Percentiles rank a stretch among this genome's conserved stretches.
Conservation (phyloP, 2,797 vertebrate species). For the Coregonus suidteri region DNA sequence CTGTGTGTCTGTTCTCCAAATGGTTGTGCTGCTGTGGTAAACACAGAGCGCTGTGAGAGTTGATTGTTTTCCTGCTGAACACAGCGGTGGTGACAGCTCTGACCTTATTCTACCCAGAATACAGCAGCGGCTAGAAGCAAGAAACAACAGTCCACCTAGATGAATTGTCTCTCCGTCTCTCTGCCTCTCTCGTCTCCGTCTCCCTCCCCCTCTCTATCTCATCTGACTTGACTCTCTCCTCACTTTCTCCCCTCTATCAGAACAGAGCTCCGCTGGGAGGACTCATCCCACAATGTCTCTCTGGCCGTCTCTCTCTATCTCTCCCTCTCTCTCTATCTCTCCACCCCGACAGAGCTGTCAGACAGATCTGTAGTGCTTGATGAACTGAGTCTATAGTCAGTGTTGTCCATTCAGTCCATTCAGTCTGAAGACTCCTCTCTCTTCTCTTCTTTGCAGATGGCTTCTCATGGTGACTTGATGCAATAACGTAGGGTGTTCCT, state of each 20-base stretch:
- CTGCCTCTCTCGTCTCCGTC: not conserved
- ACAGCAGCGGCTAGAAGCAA: slow-evolving; percentile 24
- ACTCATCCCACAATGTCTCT: not conserved
- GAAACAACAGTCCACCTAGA: not conserved
- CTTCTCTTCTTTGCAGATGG: not conserved
- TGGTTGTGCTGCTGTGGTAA: slow-evolving; percentile 22
- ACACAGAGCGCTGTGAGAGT: slow-evolving; percentile 57
- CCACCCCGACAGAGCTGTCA: slow-evolving; percentile 10
- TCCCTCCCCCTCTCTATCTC: not conserved
- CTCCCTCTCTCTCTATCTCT: not conserved
- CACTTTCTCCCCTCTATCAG: not conserved
- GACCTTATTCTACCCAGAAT: slow-evolving; percentile 14
- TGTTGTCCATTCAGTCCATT: not conserved
- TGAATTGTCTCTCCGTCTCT: slow-evolving; percentile 18
- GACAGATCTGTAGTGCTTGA: not conserved
- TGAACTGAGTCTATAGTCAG: not conserved
- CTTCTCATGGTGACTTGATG: not conserved
- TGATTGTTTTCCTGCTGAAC: slow-evolving; percentile 19
- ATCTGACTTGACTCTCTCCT: not conserved
- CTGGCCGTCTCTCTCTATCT: slow-evolving; percentile 22
- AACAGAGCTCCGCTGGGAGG: too few relatives aligned
- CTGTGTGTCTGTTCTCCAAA: not conserved
- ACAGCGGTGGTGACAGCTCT: slow-evolving; percentile 37
- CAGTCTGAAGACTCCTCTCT: not conserved
- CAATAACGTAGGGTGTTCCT: not conserved